Conservation (phyloP, 2,888 invertebrate species). For the Melieria omissa region DNA sequence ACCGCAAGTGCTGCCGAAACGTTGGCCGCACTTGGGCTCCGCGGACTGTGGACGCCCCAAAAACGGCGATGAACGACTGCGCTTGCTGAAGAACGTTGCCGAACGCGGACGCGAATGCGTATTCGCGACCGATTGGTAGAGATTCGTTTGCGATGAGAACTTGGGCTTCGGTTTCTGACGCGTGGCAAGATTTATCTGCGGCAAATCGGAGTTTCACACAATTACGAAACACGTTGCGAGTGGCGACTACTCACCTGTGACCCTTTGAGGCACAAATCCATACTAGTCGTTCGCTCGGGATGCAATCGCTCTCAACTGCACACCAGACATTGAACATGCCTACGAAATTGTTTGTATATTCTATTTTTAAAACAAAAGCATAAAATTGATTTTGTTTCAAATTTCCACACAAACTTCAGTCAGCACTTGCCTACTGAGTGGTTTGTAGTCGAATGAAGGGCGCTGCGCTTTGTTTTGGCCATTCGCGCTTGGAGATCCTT, state of each 20-base stretch:
- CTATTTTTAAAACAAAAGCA: too few relatives aligned
- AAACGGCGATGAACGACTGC: conserved; percentile 59
- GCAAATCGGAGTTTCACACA: neutral
- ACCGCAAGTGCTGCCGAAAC: conserved; percentile 45
- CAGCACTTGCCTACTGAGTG: too few relatives aligned
- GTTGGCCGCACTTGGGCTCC: conserved; percentile 60
- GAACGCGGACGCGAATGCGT: conserved; percentile 60
- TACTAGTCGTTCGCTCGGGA: conserved; percentile 48
- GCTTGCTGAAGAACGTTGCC: conserved; percentile 60
- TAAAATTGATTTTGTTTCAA: too few relatives aligned
- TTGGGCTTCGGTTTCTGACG: conserved; percentile 65
- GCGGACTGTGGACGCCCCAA: conserved; percentile 64
- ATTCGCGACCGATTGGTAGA: conserved; percentile 24
- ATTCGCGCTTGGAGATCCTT: conserved; percentile 26
- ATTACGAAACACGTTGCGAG: too few relatives aligned
- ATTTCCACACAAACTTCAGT: too few relatives aligned
- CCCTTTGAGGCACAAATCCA: conserved; percentile 66
- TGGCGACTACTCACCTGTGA: conserved; percentile 59
- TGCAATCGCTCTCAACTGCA: too few relatives aligned
- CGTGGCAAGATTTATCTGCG: conserved; percentile 65
- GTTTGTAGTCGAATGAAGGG: neutral
- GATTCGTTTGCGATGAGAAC: conserved; percentile 55
- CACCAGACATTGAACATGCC: too few relatives aligned
- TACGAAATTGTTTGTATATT: too few relatives aligned
- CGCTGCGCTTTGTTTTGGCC: conserved; percentile 40